Evolutionary conservation across 2,888 invertebrate species (phyloP).

Genomic region (Antheraea yamamai): DNA sequence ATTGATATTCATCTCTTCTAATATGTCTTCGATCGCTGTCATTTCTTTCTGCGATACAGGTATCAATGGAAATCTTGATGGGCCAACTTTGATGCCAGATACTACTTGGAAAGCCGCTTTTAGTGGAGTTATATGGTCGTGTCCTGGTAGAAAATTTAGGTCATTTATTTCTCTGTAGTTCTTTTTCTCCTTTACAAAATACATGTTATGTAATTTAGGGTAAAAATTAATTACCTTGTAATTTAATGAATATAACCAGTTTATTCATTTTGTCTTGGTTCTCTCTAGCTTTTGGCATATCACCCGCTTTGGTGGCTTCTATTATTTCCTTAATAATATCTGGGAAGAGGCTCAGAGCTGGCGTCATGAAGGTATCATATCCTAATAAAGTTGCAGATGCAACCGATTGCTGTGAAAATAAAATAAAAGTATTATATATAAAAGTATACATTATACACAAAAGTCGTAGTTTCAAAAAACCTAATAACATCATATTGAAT

Average conservation of each 20-base stretch:
- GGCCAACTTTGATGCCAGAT: conserved; percentile 19
- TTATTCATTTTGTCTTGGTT: background rate
- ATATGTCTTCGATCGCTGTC: background rate
- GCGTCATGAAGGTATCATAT: conserved; percentile 8
- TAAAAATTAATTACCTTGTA: background rate
- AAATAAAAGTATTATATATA: background rate
- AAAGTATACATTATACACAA: no score
- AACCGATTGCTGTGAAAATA: background rate
- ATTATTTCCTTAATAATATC: conserved; percentile 4
- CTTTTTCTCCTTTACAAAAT: background rate
- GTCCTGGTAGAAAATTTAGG: background rate
- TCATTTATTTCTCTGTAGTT: background rate
- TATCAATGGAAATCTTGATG: conserved; percentile 13
- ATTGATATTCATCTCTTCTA: background rate
- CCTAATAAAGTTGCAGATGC: conserved; percentile 1
- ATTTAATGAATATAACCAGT: background rate
- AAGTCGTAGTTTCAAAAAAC: no score
- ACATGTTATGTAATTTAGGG: background rate
- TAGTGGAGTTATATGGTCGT: conserved; percentile 1
- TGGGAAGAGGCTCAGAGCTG: background rate
- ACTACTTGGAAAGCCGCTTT: conserved; percentile 19
- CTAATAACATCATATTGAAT: no score
- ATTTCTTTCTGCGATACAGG: background rate
- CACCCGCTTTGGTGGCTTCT: background rate
- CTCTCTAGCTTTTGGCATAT: background rate